A percentile compares a stretch with the other conserved stretches of the same genome.
Conservation (phyloP, 1,140 invertebrate species). For the Hylaeus volcanicus region DNA sequence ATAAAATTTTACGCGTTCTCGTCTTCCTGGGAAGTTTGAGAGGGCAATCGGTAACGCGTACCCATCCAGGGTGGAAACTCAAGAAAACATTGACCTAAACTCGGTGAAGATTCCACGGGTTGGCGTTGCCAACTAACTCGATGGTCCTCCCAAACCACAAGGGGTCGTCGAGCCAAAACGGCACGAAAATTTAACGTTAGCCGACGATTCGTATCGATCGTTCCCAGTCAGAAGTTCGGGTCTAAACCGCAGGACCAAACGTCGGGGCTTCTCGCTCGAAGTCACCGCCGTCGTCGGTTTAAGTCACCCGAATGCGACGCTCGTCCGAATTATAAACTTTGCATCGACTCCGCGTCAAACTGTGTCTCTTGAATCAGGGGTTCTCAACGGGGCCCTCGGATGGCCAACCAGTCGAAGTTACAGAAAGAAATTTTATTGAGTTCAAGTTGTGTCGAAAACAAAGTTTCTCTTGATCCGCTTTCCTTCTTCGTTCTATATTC, state of each 20-base stretch:
- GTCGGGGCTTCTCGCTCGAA: conserved; percentile 7
- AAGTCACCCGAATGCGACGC: conserved; percentile 17
- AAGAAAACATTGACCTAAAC: conserved; percentile 43
- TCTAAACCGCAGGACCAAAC: conserved; percentile 34
- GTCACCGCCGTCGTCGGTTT: conserved; percentile 4
- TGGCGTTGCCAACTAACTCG: conserved; percentile 24
- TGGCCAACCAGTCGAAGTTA: too few species aligned
- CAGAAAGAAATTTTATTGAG: too few species aligned
- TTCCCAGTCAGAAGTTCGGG: conserved; percentile 25
- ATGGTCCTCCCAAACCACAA: conserved; percentile 15
- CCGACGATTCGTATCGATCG: conserved; percentile 45
- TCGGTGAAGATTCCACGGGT: conserved; percentile 31
- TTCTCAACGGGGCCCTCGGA: too few species aligned
- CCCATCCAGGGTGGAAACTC: background rate
- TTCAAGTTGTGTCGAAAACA: too few species aligned
- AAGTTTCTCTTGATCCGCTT: too few species aligned
- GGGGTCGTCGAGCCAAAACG: conserved; percentile 43
- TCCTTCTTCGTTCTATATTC: too few species aligned
- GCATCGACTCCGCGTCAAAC: background rate
- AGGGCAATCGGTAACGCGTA: conserved; percentile 2
- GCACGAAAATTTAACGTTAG: conserved; percentile 56
- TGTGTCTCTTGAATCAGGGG: background rate
- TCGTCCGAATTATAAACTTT: conserved; percentile 39
- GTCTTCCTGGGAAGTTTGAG: background rate
- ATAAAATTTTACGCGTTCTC: conserved; percentile 30